Base-by-base conservation (phyloP, 2,113 vertebrate genomes). In the Entomyzon cyanotis region DNA sequence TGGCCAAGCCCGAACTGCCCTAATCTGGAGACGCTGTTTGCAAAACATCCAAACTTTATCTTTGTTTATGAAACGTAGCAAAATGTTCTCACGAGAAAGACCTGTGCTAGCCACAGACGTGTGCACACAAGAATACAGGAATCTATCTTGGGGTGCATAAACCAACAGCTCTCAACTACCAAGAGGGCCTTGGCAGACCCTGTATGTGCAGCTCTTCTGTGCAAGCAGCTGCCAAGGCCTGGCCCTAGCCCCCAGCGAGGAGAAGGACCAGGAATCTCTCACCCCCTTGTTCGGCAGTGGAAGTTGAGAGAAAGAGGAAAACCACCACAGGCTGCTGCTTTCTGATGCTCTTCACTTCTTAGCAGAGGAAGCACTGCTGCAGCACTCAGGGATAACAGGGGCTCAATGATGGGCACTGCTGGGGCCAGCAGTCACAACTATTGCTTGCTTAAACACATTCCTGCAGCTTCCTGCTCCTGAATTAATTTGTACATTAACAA, bases 201-300 rank as follows among this genome's bases (percentile, higher is more conserved):
- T 41, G 3, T 21, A 3, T 0, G 0, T 22, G 55, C 68, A 60
- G 62, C 17, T 41, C 39, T 35, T 21, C 25, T 1, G 1, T 15
- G 11, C 42, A 35, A 55, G 55, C 5, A 13, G 35, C 52, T 14
- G 31, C 62, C 52, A 25, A 59, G 5, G 4, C 65, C 60, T 7
- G 12, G 52, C 22, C 22, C 65, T 8, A 24, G 28, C 11, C 47
- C 28, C 30, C 0, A 0, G 18, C 0, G 0, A 71, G 67, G 35
- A 74, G 46, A 87, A 73, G 37, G 25, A n/a, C 46, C 2, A 0
- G 37, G n/a, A 85, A 58, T 46, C 21, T 42, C 23, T n/a, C 71
- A 64, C 11, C 27, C 33, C 14, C 28, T 73, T 0, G 0, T 28
- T 10, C 1, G 0, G 30, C 76, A 7, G 5, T n/a, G 47, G 35